Conservation (phyloP, 2,797 vertebrate species). For the Pelobates cultripes region DNA sequence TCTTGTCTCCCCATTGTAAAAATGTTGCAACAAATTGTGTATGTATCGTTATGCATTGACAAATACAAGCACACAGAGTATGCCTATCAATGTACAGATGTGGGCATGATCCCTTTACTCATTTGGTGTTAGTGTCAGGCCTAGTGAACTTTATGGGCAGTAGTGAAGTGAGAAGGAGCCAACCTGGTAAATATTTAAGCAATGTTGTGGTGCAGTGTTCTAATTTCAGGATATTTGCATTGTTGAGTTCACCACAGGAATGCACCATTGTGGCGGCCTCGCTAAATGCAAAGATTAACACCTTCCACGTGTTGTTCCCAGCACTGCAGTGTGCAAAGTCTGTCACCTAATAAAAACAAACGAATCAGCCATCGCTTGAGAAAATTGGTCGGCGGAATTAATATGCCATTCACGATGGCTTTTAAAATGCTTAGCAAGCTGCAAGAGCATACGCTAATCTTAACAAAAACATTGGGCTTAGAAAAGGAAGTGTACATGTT, state of each 20-base stretch:
- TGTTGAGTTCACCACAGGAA: not conserved
- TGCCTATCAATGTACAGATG: not conserved
- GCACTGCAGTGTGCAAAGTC: constrained; percentile 6
- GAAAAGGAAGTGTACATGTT: too few relatives aligned
- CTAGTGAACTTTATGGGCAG: not conserved
- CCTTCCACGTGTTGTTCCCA: not conserved
- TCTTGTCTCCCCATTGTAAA: too few relatives aligned
- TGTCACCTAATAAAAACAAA: constrained; percentile 8
- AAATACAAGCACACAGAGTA: not conserved
- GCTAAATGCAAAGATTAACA: not conserved
- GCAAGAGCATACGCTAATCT: too few relatives aligned
- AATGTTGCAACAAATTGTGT: too few relatives aligned
- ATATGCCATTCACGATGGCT: not conserved
- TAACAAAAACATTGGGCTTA: too few relatives aligned
- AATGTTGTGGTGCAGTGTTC: not conserved
- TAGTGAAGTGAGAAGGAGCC: not conserved
- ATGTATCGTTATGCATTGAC: too few relatives aligned
- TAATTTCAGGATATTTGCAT: not conserved
- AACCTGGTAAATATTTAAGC: too few relatives aligned
- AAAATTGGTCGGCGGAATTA: not conserved
- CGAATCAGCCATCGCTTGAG: not conserved
- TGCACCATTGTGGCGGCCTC: not conserved
- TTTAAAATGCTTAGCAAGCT: too few relatives aligned
- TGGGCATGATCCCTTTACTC: not conserved
- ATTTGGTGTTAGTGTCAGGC: not conserved